Evolutionary conservation across 2,797 vertebrate genomes (phyloP).

Genomic region (Acipenser transmontanus): DNA sequence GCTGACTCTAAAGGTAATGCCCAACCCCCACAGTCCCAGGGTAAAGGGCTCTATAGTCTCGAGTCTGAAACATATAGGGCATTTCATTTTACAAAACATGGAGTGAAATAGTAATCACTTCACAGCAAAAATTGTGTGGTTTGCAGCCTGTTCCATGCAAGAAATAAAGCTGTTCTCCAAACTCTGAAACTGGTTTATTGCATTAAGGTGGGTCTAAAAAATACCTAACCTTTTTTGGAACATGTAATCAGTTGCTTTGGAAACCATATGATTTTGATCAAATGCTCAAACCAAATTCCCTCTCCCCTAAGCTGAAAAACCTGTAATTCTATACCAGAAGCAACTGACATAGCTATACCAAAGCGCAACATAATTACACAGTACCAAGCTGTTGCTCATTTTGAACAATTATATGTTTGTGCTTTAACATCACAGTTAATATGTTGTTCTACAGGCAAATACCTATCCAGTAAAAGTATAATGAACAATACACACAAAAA

Average conservation of each 20-base stretch:
- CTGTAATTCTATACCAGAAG: not conserved
- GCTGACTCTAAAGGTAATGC: slow-evolving; percentile 49
- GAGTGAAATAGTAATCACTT: slow-evolving; percentile 34
- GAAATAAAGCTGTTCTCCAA: not conserved
- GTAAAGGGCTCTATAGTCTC: slow-evolving; percentile 49
- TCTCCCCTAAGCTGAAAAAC: not conserved
- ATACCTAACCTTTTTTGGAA: not conserved
- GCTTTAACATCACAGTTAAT: too few relatives aligned
- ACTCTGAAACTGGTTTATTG: not conserved
- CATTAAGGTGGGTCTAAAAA: not conserved
- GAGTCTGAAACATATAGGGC: slow-evolving; percentile 59
- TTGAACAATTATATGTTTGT: too few relatives aligned
- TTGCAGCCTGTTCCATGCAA: not conserved
- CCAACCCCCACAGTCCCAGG: slow-evolving; percentile 9
- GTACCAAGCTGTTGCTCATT: too few relatives aligned
- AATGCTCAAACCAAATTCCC: slow-evolving; percentile 4
- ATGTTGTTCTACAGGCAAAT: too few relatives aligned
- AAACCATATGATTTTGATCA: not conserved
- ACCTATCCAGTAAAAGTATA: too few relatives aligned
- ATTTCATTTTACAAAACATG: slow-evolving; percentile 62
- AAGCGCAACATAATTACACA: too few relatives aligned
- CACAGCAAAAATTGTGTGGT: not conserved
- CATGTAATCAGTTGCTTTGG: slow-evolving; percentile 4
- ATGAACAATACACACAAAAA: too few relatives aligned
- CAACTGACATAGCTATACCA: too few relatives aligned